Evolutionary conservation across 2,797 vertebrate species (phyloP), one percentile per base, ranked within the genome.

Genomic region (Pitangus sulphuratus): DNA sequence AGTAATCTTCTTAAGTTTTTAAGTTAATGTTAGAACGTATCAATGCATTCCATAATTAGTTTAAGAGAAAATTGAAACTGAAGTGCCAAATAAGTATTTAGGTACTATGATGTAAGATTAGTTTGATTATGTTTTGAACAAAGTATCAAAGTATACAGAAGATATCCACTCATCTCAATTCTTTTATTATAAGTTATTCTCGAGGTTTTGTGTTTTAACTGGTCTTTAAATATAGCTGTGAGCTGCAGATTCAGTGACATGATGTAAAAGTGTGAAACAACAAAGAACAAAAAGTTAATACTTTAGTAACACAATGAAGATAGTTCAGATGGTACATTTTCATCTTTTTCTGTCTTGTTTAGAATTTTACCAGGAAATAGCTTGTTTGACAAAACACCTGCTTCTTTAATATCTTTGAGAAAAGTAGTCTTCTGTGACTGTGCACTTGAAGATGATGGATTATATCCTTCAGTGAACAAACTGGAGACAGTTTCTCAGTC

Each of bases 351-450:
- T 93, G 87, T 77, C 37, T 64, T 89, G 85, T 54, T 61, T 96
- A 99, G 99, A 96, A 98, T 99, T 92, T 94, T 97, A 47, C 97
- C 98, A 65, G 98, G 98, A 95, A 95, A 97, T 82, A 99, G 99
- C 93, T 96, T 99, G 93, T 99, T 99, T 97, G 99, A 99, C 97
- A 97, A 80, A 44, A 84, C 94, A 48, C 98, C 98, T 4, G 51
- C 88, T 82, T 96, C 93, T 57, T 88, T 92, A 56, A 95, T 45
- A 3, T 76, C 93, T 13, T 81, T 83, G 57, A 96, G 78, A 79
- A 98, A 96, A 72, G 93, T 1, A 17, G 92, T 72, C 20, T 98
- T 98, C 91, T 99, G 99, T 61, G 96, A 96, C 93, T 99, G 99
- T 68, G 70, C 90, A 11, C 35, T 86, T 45, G 94, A 98, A 64